Percentiles rank a stretch among this genome's conserved stretches.
These are phyloP conservation scores for Sceloporus undulatus DNA, from an alignment of 2,113 vertebrate species.

Conservation along the genomic window DNA sequence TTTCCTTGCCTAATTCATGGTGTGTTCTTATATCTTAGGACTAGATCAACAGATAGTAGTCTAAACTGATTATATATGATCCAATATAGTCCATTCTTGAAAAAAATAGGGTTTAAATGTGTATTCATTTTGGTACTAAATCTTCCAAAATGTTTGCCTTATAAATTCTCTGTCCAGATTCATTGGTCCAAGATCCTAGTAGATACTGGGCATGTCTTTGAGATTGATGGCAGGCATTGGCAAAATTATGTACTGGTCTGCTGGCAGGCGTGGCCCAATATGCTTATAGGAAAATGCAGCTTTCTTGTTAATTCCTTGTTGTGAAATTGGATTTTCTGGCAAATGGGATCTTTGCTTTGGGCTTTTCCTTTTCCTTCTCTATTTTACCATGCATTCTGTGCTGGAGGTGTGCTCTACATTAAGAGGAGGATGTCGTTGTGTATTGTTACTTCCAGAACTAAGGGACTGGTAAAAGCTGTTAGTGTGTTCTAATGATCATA, in stretches of 20 bases:
- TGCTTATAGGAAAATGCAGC: conserved; percentile 9
- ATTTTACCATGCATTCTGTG: conserved; percentile 10
- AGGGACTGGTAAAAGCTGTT: background rate
- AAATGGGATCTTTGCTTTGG: background rate
- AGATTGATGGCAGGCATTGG: background rate
- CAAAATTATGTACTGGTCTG: background rate
- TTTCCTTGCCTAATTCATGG: too few species aligned
- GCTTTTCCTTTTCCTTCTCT: background rate
- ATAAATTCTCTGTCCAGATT: background rate
- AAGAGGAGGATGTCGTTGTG: background rate
- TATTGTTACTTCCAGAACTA: background rate
- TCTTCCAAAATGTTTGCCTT: background rate
- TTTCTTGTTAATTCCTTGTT: background rate
- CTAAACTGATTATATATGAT: background rate
- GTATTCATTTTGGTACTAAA: background rate
- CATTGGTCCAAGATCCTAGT: background rate
- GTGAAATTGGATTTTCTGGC: background rate
- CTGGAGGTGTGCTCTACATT: background rate
- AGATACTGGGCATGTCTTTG: background rate
- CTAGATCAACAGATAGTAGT: background rate
- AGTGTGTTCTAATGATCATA: background rate
- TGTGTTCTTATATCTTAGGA: background rate
- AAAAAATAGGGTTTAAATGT: background rate
- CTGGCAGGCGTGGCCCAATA: background rate
- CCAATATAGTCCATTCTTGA: background rate